These are phyloP conservation scores for Caenorhabditis sp. DNA, from an alignment of 2,888 invertebrate species.

Conservation along the genomic window DNA sequence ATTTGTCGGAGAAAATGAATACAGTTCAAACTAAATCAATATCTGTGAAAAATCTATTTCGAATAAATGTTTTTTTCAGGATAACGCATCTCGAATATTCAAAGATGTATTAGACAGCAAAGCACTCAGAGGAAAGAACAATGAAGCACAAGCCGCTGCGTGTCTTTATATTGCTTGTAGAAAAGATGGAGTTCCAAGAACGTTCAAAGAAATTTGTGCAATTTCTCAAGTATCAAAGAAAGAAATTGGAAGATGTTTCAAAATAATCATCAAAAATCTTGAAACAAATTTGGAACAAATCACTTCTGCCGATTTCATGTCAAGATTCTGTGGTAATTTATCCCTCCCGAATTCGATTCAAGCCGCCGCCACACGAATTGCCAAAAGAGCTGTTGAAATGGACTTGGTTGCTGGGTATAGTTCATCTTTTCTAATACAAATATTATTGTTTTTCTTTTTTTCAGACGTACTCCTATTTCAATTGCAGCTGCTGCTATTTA, in stretches of 20 bases:
- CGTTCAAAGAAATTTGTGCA: constrained; percentile 97
- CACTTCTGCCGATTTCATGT: constrained; percentile 96
- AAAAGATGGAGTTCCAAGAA: constrained; percentile 96
- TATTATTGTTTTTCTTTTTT: constrained; percentile 83
- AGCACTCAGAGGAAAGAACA: constrained; percentile 64
- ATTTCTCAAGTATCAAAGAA: constrained; percentile 95
- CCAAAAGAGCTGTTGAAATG: constrained; percentile 91
- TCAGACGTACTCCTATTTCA: constrained; percentile 89
- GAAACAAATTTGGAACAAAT: constrained; percentile 96
- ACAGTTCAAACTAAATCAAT: no score
- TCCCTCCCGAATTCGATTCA: constrained; percentile 76
- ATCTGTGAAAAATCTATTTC: no score
- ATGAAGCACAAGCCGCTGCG: constrained; percentile 84
- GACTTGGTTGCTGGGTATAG: constrained; percentile 79
- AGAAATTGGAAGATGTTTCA: constrained; percentile 95
- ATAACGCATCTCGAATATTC: constrained; percentile 92
- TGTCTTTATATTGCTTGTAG: constrained; percentile 98
- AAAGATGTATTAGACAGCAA: constrained; percentile 79
- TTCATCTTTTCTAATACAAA: constrained; percentile 78
- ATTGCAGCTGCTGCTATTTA: constrained; percentile 99
- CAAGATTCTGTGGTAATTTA: constrained; percentile 90
- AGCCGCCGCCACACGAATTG: constrained; percentile 91
- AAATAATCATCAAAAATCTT: constrained; percentile 90
- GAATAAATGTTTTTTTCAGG: constrained; percentile 73
- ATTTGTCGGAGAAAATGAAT: no score